Base-by-base conservation (phyloP, 37 sponge, comb jelly and placozoan genomes). In the Bolinopsis microptera region DNA sequence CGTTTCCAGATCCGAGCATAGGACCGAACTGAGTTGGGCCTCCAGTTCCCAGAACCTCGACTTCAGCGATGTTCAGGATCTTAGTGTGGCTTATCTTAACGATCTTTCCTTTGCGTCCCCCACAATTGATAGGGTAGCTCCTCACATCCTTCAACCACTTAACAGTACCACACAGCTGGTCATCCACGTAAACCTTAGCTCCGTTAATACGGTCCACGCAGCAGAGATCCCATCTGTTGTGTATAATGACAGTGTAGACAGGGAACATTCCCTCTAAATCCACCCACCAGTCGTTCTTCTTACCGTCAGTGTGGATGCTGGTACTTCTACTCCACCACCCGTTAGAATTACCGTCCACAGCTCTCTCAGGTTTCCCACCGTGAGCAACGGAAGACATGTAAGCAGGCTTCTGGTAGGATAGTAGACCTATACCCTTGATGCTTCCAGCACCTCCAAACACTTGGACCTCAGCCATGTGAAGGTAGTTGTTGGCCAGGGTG, bases 211-310 rank as follows among this genome's bases (percentile, higher is more conserved):
- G 5, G 3, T 28, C 31, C 26, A 30, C 31, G 26, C 75, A 72
- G 26, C 75, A 72, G n/a, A n/a, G 31, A n/a, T 72, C 75, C 75
- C 75, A 72, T 21, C 75, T 72, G 75, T 72, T 72, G 75, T 72
- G 75, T 72, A 72, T 72, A 5, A 72, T 28, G 26, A 72, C 75
- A n/a, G 31, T n/a, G 75, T 24, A 72, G 75, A 72, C 75, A 28
- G 75, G 75, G 75, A 23, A 72, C 31, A 72, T 21, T 72, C 75
- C 75, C 75, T 72, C 31, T n/a, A 72, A 28, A n/a, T 72, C 75
- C 75, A 72, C 75, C 75, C 31, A 28, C 75, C 75, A 72, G 31
- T 28, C 26, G 75, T 72, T 72, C 31, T 30, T 28, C 75, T 21
- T 72, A 30, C 75, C 75, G 75, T 72, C 31, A 28, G 75, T 24